A percentile compares a stretch with the other conserved stretches of the same genome.
phyloP scores from a whole-genome alignment of 2,888 invertebrate genomes.

The Cheilosia pagana region DNA sequence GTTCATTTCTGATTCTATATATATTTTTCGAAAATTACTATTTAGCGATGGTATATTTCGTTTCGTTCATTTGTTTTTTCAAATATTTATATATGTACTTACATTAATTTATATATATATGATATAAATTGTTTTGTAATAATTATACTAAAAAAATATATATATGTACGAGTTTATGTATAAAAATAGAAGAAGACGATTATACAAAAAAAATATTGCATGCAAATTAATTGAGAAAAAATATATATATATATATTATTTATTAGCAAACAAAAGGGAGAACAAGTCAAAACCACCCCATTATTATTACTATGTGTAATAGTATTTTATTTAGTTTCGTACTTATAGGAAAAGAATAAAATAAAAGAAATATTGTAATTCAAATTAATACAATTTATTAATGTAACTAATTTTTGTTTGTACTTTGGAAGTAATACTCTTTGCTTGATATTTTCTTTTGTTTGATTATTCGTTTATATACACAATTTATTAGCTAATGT shows the following conservation, averaged over 20 bases:
- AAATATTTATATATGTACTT: slow-evolving; percentile 78
- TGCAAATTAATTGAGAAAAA: slow-evolving; percentile 68
- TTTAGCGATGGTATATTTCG: slow-evolving; percentile 62
- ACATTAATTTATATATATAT: slow-evolving; percentile 78
- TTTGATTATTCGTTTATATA: slow-evolving; percentile 46
- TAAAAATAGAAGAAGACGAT: slow-evolving; percentile 55
- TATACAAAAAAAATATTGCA: slow-evolving; percentile 56
- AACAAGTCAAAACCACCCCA: slow-evolving; percentile 75
- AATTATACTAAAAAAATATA: slow-evolving; percentile 45
- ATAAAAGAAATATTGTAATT: slow-evolving; percentile 33
- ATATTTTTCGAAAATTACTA: slow-evolving; percentile 37
- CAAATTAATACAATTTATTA: slow-evolving; percentile 50
- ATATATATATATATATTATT: slow-evolving; percentile 62
- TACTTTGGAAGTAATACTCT: slow-evolving; percentile 66
- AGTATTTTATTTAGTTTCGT: slow-evolving; percentile 47
- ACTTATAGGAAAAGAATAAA: slow-evolving; percentile 36
- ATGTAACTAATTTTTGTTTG: slow-evolving; percentile 49
- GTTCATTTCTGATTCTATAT: slow-evolving; percentile 62
- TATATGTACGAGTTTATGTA: slow-evolving; percentile 59
- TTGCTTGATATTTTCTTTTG: slow-evolving; percentile 70
- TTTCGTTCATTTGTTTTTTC: slow-evolving; percentile 37
- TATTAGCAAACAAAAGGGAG: slow-evolving; percentile 75
- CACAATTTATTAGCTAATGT: slow-evolving; percentile 30
- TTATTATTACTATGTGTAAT: slow-evolving; percentile 65
- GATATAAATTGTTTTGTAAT: slow-evolving; percentile 50